These are phyloP conservation scores for Dicerorhinus sumatrensis DNA, from an alignment of 2,113 vertebrate genomes.

Conservation along the genomic window DNA sequence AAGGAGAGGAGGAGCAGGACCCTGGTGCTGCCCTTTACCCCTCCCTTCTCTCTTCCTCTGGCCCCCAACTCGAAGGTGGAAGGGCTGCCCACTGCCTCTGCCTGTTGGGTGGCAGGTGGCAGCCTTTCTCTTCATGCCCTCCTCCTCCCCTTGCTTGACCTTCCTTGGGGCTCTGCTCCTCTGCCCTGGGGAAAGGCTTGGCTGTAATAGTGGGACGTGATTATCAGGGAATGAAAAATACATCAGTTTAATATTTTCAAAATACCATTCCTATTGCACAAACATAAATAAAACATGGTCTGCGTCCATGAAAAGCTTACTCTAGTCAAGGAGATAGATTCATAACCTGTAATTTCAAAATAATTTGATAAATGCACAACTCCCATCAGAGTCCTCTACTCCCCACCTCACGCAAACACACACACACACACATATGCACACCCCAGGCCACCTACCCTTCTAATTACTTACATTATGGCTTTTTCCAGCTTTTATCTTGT, in stretches of 20 bases:
- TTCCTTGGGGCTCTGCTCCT: not conserved
- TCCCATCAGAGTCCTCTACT: not conserved
- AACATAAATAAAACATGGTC: slow-evolving; percentile 48
- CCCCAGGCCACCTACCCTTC: not conserved
- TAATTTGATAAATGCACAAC: not conserved
- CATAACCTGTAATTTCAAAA: not conserved
- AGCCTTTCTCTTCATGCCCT: no score
- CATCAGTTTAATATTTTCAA: slow-evolving; percentile 23
- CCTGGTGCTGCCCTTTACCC: not conserved
- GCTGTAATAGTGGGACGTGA: not conserved
- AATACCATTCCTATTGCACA: slow-evolving; percentile 23
- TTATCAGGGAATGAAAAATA: slow-evolving; percentile 12
- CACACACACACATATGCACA: accelerated
- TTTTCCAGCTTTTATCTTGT: not conserved
- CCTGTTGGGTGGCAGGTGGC: not conserved
- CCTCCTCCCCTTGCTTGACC: not conserved
- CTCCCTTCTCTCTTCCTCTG: not conserved
- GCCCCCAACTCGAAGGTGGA: not conserved
- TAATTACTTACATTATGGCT: not conserved
- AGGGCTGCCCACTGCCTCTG: not conserved
- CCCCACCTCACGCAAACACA: no score
- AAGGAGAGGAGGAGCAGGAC: not conserved
- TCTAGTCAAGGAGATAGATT: slow-evolving; percentile 6
- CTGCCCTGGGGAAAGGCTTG: not conserved
- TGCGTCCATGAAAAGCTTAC: slow-evolving; percentile 27